Conservation (phyloP, 2,888 invertebrate species). For the Leuctra nigra region DNA sequence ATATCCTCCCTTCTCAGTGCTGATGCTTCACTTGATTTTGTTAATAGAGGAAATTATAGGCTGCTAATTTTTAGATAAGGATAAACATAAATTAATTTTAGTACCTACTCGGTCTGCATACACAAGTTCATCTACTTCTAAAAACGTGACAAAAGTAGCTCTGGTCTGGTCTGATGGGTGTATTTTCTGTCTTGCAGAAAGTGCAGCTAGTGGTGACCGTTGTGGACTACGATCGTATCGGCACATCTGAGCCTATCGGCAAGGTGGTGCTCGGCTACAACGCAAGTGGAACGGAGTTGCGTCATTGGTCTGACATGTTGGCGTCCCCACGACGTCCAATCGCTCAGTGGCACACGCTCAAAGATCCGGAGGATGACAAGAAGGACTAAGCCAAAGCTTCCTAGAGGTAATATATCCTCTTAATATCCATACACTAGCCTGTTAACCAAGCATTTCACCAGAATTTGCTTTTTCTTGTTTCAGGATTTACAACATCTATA, state of each 20-base stretch:
- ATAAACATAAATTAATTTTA: no score
- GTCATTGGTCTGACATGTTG: conserved; percentile 99
- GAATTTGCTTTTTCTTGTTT: conserved; percentile 9
- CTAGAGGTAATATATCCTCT: background rate
- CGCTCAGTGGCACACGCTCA: conserved; percentile 99
- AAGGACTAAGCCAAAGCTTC: conserved; percentile 53
- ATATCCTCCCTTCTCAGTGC: no score
- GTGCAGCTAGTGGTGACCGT: conserved; percentile 98
- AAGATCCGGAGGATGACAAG: conserved; percentile 94
- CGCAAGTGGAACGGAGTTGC: conserved; percentile 94
- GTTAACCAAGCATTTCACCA: no score
- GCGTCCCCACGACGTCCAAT: conserved; percentile 98
- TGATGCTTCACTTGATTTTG: no score
- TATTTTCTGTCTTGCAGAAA: no score
- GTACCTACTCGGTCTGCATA: no score
- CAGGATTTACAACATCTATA: conserved; percentile 15
- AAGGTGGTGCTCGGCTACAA: conserved; percentile 95
- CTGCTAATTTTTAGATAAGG: no score
- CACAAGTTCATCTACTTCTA: no score
- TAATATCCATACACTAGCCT: background rate
- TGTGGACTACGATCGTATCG: conserved; percentile 99
- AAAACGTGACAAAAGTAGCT: no score
- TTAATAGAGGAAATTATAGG: no score
- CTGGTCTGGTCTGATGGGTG: no score
- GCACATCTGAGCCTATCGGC: conserved; percentile 99